Evolutionary conservation across 2,113 vertebrate species (phyloP), one percentile per base, ranked within the genome.

Genomic region (Patagioenas fasciata): DNA sequence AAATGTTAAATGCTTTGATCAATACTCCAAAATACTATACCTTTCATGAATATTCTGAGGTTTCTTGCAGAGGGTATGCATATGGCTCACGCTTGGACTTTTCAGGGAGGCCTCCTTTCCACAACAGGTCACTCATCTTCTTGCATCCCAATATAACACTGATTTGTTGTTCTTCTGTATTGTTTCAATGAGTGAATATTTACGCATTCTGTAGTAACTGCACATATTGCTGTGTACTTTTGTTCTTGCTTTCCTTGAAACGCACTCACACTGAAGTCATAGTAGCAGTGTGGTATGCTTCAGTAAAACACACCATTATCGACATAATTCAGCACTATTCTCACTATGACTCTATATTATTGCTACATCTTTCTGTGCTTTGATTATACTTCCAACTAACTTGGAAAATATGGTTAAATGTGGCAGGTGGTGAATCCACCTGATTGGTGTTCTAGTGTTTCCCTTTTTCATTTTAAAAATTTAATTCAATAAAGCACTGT

Each of bases 21-120:
- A 73, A 42, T 85, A 80, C 21, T 90, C 90, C 17, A 85, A 79
- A 89, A 80, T 65, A 96, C 85, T 32, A 3, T 97, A 96, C 95
- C 96, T 96, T 89, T 81, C 42, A 72, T 69, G 47, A 69, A 34
- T 32, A 84, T 73, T 60, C 31, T 26, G 47, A 86, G 15, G 71
- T 70, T 21, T 90, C 79, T 77, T 86, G 85, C 31, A 80, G 88
- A 80, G 2, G 17, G 19, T 38, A 60, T 11, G 29, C 34, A 48
- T 26, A 51, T 6, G 9, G 44, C 21, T 57, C 40, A 53, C 0
- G 0, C 57, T n/a, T 72, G 44, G 38, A 79, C 50, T 58, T 85
- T 38, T 60, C 3, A 38, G 50, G 61, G 31, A 70, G 71, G 58
- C 10, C 48, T 85, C 26, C 24, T 23, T 61, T 71, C 48, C 0